Evolutionary conservation across 2,113 vertebrate genomes (phyloP), one percentile per base, ranked within the genome.

Genomic region (Arenaria interpres): DNA sequence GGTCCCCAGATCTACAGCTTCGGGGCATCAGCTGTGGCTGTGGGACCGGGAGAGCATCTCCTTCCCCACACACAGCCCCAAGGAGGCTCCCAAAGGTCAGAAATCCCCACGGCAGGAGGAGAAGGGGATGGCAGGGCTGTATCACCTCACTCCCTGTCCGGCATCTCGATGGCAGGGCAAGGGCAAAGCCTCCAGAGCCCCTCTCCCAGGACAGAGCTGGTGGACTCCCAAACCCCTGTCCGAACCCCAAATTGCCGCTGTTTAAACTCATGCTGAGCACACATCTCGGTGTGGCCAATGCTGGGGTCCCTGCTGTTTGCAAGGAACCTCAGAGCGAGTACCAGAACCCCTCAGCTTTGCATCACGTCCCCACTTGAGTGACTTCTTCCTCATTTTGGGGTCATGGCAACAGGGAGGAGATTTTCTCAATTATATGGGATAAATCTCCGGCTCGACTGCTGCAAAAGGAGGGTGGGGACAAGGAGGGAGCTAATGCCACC

Each of bases 111-210:
- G 64, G 39, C 2, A 2, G 62, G 48, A 90, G 15, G 62, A 43
- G 66, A 87, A 85, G 68, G 64, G n/a, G 35, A n/a, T 0, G 0
- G 54, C 2, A 4, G n/a, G 27, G 23, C 23, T 0, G 0, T 12
- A 5, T 12, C 8, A 4, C 76, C 50, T 46, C 14, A 64, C 4
- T 64, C 35, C 28, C 22, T 54, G 25, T 8, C 59, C 0, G 1
- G 35, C 28, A 64, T 8, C 22, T 32, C 2, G 2, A 56, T 12
- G 46, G 66, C 59, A 81, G n/a, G 77, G 59, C 35, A 51, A 35
- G 23, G 27, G 30, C 14, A 33, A 62, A 85, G 46, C 50, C 27
- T 62, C 39, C 64, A 41, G 78, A 77, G 33, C 10, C 3, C 19
- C 28, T 33, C 28, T 39, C 43, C 35, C 53, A 37, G 46, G 20